Evolutionary conservation across 2,797 vertebrate genomes (phyloP).

Genomic region (Urophycis tenuis): DNA sequence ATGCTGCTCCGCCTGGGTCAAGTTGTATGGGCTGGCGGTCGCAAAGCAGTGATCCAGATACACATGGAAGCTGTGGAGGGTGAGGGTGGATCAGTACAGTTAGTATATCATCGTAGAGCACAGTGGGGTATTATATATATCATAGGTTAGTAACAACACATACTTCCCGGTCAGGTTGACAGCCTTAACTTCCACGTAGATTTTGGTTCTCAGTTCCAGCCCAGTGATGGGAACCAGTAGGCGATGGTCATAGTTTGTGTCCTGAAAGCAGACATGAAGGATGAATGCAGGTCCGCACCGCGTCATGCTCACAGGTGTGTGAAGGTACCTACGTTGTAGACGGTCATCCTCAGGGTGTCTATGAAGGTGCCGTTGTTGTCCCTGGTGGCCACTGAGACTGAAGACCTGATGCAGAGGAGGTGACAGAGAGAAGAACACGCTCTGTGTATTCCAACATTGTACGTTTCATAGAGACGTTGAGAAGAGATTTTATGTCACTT

Average conservation of each 20-base stretch:
- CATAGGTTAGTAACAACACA: constrained; percentile 27
- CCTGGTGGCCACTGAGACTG: constrained; percentile 70
- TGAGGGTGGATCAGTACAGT: background rate
- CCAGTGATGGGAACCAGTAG: constrained; percentile 59
- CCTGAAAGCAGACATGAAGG: constrained; percentile 42
- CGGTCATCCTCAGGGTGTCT: constrained; percentile 65
- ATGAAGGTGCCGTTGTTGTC: constrained; percentile 75
- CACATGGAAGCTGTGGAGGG: constrained; percentile 65
- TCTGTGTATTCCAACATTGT: background rate
- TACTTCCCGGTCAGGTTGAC: constrained; percentile 75
- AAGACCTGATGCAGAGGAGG: constrained; percentile 58
- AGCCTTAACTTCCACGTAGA: constrained; percentile 71
- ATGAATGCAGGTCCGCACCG: background rate
- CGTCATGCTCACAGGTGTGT: background rate
- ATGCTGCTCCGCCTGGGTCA: constrained; percentile 41
- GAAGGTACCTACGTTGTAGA: constrained; percentile 66
- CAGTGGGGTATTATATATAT: background rate
- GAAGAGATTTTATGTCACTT: background rate
- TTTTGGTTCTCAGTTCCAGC: constrained; percentile 53
- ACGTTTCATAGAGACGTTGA: background rate
- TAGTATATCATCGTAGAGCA: background rate
- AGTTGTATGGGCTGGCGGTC: constrained; percentile 65
- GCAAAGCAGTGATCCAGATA: constrained; percentile 74
- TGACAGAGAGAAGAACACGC: background rate
- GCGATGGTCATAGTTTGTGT: constrained; percentile 43